Evolutionary conservation across 2,888 invertebrate species (phyloP).

Genomic region (Tetanocera ferruginea): DNA sequence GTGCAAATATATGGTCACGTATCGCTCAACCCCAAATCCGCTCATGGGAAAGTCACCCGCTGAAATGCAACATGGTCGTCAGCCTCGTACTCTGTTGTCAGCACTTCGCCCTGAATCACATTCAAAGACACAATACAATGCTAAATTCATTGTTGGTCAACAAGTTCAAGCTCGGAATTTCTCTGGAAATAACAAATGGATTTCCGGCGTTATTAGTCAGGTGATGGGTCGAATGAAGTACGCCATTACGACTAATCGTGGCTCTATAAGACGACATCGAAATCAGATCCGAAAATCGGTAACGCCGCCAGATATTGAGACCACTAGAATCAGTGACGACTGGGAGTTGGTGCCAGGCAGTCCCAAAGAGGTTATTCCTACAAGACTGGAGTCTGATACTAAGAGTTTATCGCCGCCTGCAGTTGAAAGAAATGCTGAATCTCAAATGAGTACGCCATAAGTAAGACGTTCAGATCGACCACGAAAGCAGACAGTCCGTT

Average conservation of each 20-base stretch:
- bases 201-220: not conserved
- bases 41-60: conserved; percentile 39
- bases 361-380: not conserved
- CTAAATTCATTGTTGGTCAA: too few species aligned
- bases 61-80: conserved; percentile 43
- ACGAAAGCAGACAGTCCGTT: not conserved
- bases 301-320: not conserved
- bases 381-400: too few species aligned
- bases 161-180: not conserved
- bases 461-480: not conserved
- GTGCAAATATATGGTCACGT: conserved; percentile 40
- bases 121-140: too few species aligned
- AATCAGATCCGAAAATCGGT: not conserved
- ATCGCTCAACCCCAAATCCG: conserved; percentile 39
- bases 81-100: conserved; percentile 39
- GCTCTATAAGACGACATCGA: conserved; percentile 9
- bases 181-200: not conserved
- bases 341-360: not conserved
- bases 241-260: not conserved
- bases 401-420: not conserved
- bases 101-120: too few species aligned
- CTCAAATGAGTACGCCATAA: not conserved
- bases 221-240: not conserved
- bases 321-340: not conserved
- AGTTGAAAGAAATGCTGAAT: not conserved